These are phyloP conservation scores for Apistogramma diplotaenia DNA, from an alignment of 2,113 vertebrate genomes.

Conservation along the genomic window DNA sequence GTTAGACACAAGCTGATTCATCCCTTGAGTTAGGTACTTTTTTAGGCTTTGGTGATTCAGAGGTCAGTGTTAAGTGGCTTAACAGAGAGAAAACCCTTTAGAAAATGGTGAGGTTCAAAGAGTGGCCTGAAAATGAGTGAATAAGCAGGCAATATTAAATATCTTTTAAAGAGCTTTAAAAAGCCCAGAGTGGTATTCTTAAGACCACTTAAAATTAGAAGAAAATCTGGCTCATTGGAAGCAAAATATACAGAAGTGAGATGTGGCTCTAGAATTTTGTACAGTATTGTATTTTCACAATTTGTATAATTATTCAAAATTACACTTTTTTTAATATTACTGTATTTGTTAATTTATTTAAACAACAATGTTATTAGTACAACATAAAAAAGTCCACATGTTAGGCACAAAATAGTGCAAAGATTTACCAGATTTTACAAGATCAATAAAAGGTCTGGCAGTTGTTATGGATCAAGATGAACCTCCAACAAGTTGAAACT, in stretches of 20 bases:
- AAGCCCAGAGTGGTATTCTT: not conserved
- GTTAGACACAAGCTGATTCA: no score
- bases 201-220: not conserved
- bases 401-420: not conserved
- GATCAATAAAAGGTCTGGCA: not conserved
- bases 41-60: no score
- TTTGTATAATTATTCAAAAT: not conserved
- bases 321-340: not conserved
- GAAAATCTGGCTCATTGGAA: not conserved
- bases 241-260: not conserved
- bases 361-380: not conserved
- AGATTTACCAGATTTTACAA: not conserved
- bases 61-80: no score
- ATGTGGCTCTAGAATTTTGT: not conserved
- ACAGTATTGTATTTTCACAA: not conserved
- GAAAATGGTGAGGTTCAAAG: no score
- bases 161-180: not conserved
- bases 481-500: conserved; percentile 5
- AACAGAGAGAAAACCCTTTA: no score
- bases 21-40: no score
- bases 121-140: no score
- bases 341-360: not conserved
- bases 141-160: not conserved
- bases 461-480: not conserved
- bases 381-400: not conserved